These are phyloP conservation scores for Oxystoma pomonae DNA, from an alignment of 2,888 invertebrate genomes.

Conservation along the genomic window DNA sequence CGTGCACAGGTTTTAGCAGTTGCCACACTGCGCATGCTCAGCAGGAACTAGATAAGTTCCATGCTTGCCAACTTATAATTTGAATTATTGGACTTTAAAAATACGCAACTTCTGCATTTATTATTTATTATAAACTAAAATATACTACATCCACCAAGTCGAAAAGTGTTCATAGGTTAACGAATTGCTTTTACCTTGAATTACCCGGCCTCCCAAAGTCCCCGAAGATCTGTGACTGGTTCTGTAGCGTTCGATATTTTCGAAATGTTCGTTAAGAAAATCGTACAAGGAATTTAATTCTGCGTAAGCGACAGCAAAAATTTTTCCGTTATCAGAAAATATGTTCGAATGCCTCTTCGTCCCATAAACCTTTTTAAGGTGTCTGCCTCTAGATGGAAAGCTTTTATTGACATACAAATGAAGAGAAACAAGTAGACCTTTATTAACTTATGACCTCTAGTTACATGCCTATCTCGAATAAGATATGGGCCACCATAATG, in stretches of 20 bases:
- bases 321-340: background rate
- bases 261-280: no score
- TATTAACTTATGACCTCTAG: slow-evolving; percentile 1
- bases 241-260: background rate
- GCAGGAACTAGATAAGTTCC: no score
- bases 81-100: no score
- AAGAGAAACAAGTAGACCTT: background rate
- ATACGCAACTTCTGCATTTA: no score
- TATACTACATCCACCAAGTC: background rate
- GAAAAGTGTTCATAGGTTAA: background rate
- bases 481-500: background rate
- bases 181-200: background rate
- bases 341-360: background rate
- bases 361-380: background rate
- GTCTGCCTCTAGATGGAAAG: background rate
- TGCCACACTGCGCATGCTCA: no score
- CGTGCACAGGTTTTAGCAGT: no score
- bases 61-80: no score
- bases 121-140: no score
- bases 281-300: background rate
- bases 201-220: no score
- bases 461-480: slow-evolving; percentile 1
- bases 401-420: slow-evolving; percentile 1
- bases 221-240: background rate
- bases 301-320: background rate